Percentiles rank a stretch among this genome's conserved stretches.
Evolutionary conservation across 2,113 vertebrate species (phyloP).

Genomic region (Halichoerus grypus): DNA sequence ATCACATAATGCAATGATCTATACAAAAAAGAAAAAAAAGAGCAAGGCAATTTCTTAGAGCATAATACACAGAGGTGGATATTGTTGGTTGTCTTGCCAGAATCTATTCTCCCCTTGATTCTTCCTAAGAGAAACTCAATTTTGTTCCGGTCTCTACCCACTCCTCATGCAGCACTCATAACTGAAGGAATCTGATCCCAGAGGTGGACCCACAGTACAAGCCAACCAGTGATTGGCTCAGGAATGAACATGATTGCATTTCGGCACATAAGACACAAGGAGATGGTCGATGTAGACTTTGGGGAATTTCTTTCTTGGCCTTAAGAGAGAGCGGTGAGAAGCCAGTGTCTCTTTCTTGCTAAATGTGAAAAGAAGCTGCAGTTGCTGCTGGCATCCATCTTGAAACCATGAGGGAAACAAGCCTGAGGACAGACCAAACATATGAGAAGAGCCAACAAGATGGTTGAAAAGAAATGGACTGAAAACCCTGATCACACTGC

Average conservation of each 20-base stretch:
- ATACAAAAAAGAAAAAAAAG: background rate
- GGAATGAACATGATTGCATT: background rate
- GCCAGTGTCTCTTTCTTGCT: background rate
- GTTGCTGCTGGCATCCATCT: background rate
- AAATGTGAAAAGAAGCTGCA: background rate
- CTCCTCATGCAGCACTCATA: background rate
- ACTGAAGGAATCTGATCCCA: background rate
- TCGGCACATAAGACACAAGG: background rate
- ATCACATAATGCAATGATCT: background rate
- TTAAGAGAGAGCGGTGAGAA: background rate
- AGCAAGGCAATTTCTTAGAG: background rate
- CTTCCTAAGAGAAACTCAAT: background rate
- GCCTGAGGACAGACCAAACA: background rate
- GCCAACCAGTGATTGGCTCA: background rate
- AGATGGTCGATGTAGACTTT: background rate
- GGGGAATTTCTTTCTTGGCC: background rate
- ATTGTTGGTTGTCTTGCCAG: background rate
- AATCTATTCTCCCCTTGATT: background rate
- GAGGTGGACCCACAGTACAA: background rate
- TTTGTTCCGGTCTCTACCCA: background rate
- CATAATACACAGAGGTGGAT: background rate
- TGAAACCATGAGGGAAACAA: slow-evolving; percentile 11
- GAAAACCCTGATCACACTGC: background rate
- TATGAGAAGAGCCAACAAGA: background rate
- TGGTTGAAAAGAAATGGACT: background rate